Percentiles rank a stretch among this genome's conserved stretches.
Evolutionary conservation across 2,113 vertebrate species (phyloP).

Genomic region (Beaufortia kweichowensis): DNA sequence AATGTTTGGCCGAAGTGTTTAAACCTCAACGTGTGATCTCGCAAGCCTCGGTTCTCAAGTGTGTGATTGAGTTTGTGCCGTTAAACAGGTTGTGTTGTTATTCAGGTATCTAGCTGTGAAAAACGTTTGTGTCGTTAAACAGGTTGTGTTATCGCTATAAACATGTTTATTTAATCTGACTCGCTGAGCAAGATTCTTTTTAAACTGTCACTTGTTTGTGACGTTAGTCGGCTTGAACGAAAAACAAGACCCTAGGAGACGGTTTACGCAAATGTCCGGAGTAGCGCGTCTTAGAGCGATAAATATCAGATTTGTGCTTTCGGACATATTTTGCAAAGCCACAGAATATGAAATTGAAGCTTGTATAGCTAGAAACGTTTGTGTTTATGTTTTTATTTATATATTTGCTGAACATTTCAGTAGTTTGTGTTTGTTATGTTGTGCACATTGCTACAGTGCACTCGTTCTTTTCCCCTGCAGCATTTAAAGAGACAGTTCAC

Average conservation of each 20-base stretch:
- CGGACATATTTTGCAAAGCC: too few species aligned
- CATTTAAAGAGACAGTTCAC: neutral
- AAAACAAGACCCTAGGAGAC: too few species aligned
- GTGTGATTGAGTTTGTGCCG: too few species aligned
- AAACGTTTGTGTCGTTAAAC: neutral
- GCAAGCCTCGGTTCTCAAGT: too few species aligned
- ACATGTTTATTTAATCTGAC: neutral
- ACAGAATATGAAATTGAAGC: neutral
- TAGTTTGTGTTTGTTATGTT: neutral
- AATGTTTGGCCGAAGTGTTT: too few species aligned
- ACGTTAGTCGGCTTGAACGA: neutral
- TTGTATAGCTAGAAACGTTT: neutral
- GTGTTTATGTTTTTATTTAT: neutral
- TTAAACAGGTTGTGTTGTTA: too few species aligned
- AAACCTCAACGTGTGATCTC: too few species aligned
- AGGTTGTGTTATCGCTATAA: neutral
- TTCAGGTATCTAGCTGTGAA: neutral
- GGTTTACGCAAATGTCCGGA: neutral
- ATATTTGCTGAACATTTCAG: too few species aligned
- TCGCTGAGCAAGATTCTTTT: neutral
- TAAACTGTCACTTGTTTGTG: neutral
- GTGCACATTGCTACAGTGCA: neutral
- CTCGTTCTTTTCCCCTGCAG: neutral
- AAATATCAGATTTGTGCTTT: too few species aligned
- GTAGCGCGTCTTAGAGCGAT: neutral